phyloP scores from a whole-genome alignment of 2,797 vertebrate genomes.

The Notolepis coatsorum region DNA sequence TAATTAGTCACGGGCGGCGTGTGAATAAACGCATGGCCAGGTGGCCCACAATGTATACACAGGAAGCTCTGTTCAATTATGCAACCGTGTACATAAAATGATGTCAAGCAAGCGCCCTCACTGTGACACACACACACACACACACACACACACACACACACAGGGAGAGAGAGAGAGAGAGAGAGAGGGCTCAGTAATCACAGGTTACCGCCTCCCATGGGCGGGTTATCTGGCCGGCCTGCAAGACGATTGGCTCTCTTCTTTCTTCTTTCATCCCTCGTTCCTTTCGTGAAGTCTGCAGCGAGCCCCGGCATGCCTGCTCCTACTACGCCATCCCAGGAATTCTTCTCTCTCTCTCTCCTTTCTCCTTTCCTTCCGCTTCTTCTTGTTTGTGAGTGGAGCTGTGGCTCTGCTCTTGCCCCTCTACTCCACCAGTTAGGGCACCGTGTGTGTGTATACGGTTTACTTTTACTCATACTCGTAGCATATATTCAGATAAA shows the following conservation, averaged over 20 bases:
- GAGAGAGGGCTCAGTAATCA: slow-evolving; percentile 53
- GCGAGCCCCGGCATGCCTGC: slow-evolving; percentile 70
- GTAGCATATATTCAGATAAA: no score
- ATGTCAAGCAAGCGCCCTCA: slow-evolving; percentile 17
- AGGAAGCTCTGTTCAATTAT: not conserved
- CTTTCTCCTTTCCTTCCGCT: not conserved
- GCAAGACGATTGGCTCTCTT: slow-evolving; percentile 24
- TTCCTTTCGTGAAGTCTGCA: slow-evolving; percentile 61
- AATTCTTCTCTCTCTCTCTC: slow-evolving; percentile 56
- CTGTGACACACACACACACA: slow-evolving; percentile 1
- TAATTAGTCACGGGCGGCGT: slow-evolving; percentile 43
- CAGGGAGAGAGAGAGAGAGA: no score
- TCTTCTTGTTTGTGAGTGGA: no score
- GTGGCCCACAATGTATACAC: not conserved
- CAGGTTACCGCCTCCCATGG: slow-evolving; percentile 64
- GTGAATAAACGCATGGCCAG: slow-evolving; percentile 6
- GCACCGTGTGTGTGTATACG: no score
- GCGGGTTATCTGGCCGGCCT: slow-evolving; percentile 40
- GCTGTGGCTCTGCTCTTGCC: no score
- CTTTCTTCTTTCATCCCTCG: slow-evolving; percentile 60
- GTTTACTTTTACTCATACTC: no score
- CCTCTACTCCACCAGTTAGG: no score
- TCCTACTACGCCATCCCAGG: slow-evolving; percentile 62
- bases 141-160: not conserved
- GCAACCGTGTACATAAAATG: slow-evolving; percentile 8